Percentiles rank a stretch among this genome's conserved stretches.
These are phyloP conservation scores for Hypotaenidia philippensis DNA, from an alignment of 2,797 vertebrate genomes.

Conservation along the genomic window DNA sequence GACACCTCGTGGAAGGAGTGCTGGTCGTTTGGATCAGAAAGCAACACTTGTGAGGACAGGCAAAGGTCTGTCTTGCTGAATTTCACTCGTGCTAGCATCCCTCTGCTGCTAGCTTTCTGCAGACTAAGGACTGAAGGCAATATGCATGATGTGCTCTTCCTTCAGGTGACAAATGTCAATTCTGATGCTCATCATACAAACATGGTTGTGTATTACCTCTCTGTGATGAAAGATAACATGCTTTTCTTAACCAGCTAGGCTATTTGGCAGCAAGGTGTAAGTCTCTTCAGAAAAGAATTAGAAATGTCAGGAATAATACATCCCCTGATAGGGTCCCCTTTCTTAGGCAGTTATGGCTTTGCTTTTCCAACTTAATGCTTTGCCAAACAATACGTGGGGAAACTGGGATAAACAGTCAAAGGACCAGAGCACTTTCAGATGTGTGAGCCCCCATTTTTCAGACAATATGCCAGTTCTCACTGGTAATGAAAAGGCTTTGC, in stretches of 20 bases:
- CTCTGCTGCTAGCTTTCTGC: background rate
- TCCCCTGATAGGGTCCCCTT: background rate
- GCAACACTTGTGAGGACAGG: accelerated
- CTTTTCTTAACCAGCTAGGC: background rate
- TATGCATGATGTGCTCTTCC: background rate
- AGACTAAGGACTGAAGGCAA: background rate
- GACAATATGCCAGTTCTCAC: background rate
- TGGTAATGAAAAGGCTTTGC: background rate
- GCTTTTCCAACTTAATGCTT: background rate
- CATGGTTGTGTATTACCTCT: background rate
- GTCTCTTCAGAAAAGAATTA: background rate
- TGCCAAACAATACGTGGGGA: background rate
- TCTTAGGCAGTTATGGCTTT: background rate
- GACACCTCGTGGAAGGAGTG: background rate
- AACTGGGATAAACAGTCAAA: background rate
- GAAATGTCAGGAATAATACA: background rate
- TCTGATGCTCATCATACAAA: background rate
- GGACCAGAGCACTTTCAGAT: background rate
- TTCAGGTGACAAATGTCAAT: background rate
- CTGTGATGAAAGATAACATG: background rate
- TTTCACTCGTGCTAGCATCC: background rate
- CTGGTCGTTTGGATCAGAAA: background rate
- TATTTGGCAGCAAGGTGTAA: background rate
- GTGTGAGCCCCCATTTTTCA: background rate
- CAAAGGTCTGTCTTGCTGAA: background rate